Evolutionary conservation across 2,113 vertebrate species (phyloP), one percentile per base, ranked within the genome.

Genomic region (Trachemys scripta): DNA sequence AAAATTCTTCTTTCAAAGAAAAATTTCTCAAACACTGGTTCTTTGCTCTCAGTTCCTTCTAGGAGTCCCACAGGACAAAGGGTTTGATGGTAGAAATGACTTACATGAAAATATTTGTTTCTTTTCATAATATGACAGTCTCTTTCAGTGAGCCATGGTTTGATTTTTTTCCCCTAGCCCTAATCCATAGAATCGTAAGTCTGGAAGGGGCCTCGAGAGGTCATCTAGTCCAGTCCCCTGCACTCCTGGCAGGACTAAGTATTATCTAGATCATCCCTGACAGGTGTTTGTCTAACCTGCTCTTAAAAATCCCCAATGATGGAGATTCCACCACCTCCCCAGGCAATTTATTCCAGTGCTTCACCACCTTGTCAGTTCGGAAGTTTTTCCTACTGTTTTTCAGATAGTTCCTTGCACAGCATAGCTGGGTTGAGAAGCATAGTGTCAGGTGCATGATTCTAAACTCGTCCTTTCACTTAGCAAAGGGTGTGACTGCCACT

Each of bases 381-480:
- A 31, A 14, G 57, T 27, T 62, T 31, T 62, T 62, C 57, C 57
- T 14, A 62, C 6, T 62, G 27, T 62, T 62, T 62, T 62, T 62
- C 57, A 13, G 42, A 9, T 24, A 38, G 69, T 92, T 45, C 88
- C 51, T 80, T 1, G 38, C 19, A 25, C 12, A 45, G 42, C 54
- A 62, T n/a, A 27, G 53, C 88, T 14, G 29, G 59, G 69, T n/a
- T 4, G 51, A 91, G 72, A n/a, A 81, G 4, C 72, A 2, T 42
- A 89, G 97, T 76, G 85, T 59, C 78, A 76, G 35, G n/a, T 13
- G 31, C 50, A 91, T 25, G 31, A 4, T 86, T 50, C 4, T 29
- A 76, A 35, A 35, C 1, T 17, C 10, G 42, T 24, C 53, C 72
- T 62, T 91, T 94, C 62, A 13, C 25, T 59, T 75, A 14, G 38